Conservation (phyloP, 2,113 vertebrate genomes). For the Hydropotes inermis region DNA sequence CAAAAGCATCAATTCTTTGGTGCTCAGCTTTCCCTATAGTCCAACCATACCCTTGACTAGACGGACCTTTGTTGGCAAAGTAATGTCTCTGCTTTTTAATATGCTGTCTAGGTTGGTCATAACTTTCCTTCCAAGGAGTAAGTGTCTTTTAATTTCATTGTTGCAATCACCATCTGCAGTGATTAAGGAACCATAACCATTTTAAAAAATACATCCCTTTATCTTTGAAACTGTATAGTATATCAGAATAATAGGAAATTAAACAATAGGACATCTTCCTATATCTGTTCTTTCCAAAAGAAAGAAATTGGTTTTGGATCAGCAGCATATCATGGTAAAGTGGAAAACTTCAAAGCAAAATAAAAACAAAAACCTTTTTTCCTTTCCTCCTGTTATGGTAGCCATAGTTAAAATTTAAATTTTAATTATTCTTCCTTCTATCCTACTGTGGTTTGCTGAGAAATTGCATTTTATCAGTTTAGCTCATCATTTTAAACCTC, state of each 20-base stretch:
- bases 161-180: no score
- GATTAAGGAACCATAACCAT: background rate
- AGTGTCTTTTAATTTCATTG: no score
- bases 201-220: background rate
- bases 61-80: no score
- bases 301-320: background rate
- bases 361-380: background rate
- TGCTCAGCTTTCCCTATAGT: no score
- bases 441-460: constrained; percentile 20
- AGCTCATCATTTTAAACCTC: background rate
- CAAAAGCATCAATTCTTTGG: no score
- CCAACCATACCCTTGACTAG: no score
- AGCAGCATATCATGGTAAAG: constrained; percentile 9
- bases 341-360: background rate
- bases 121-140: no score
- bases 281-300: background rate
- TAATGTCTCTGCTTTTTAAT: no score
- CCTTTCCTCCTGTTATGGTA: background rate
- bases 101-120: no score
- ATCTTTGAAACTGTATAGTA: background rate
- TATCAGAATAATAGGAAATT: background rate
- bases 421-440: constrained; percentile 47
- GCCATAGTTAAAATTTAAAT: constrained; percentile 10
- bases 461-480: constrained; percentile 45
- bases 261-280: background rate